These are phyloP conservation scores for Mionectes macconnelli DNA, from an alignment of 2,113 vertebrate species.

Conservation along the genomic window DNA sequence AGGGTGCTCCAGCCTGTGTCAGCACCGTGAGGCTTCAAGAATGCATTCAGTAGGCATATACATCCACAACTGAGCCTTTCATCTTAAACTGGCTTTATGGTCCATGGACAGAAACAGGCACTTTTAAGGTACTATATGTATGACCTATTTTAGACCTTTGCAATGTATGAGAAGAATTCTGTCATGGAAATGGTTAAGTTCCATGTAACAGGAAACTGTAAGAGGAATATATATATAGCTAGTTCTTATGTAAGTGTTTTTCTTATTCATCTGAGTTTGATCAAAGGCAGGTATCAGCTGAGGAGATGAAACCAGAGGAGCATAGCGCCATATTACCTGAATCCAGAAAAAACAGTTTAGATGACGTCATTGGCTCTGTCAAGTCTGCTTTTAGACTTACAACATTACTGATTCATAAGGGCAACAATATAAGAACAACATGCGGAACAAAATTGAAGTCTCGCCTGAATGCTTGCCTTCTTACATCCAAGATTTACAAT, in stretches of 20 bases:
- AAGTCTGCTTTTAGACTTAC: not conserved
- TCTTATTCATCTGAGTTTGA: not conserved
- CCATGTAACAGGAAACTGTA: not conserved
- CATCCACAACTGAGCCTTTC: not conserved
- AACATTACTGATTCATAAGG: not conserved
- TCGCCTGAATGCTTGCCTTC: not conserved
- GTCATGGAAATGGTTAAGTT: not conserved
- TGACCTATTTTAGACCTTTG: not conserved
- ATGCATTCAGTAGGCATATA: not conserved
- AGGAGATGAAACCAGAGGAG: not conserved
- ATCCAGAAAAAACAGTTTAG: not conserved
- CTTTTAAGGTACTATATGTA: not conserved
- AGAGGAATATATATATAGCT: not conserved
- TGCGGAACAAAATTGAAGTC: not conserved
- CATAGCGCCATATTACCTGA: not conserved
- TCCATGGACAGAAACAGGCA: not conserved
- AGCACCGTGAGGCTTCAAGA: not conserved
- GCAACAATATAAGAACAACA: not conserved
- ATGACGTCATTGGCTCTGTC: not conserved
- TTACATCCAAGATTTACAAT: not conserved
- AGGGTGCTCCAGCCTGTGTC: not conserved
- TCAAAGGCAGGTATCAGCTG: not conserved
- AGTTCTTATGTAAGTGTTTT: not conserved
- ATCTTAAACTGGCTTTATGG: not conserved
- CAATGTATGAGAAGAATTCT: not conserved